A percentile compares a stretch with the other conserved stretches of the same genome.
Conservation (phyloP, 2,113 vertebrate genomes). For the Hemiscyllium ocellatum region DNA sequence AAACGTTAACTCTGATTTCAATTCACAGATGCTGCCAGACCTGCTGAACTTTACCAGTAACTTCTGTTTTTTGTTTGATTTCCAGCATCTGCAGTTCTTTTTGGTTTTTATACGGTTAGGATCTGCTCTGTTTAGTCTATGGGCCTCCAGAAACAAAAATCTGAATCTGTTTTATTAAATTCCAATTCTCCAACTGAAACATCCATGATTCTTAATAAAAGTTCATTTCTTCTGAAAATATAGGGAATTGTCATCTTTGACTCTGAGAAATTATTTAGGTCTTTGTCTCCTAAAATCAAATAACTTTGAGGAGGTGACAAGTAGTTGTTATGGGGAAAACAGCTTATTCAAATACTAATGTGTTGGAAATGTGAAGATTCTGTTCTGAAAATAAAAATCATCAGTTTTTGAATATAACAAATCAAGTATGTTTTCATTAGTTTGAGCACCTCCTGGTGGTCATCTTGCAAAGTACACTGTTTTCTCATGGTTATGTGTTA, state of each 20-base stretch:
- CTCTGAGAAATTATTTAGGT: background rate
- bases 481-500: background rate
- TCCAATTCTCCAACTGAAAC: background rate
- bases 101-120: no score
- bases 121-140: background rate
- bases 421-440: background rate
- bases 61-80: no score
- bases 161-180: background rate
- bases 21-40: no score
- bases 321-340: background rate
- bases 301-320: background rate
- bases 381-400: slow-evolving; percentile 27
- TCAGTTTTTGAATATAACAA: background rate
- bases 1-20: no score
- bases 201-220: background rate
- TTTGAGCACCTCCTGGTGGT: no score
- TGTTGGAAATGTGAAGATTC: slow-evolving; percentile 18
- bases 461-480: background rate
- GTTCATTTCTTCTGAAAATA: slow-evolving; percentile 14
- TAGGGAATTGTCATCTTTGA: background rate
- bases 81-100: no score
- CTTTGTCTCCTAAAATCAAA: background rate
- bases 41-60: no score
- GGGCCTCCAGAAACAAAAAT: background rate
- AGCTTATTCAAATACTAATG: background rate